A percentile compares a stretch with the other conserved stretches of the same genome.
phyloP scores from a whole-genome alignment of 2,888 invertebrate genomes.

The Baccha elongata region DNA sequence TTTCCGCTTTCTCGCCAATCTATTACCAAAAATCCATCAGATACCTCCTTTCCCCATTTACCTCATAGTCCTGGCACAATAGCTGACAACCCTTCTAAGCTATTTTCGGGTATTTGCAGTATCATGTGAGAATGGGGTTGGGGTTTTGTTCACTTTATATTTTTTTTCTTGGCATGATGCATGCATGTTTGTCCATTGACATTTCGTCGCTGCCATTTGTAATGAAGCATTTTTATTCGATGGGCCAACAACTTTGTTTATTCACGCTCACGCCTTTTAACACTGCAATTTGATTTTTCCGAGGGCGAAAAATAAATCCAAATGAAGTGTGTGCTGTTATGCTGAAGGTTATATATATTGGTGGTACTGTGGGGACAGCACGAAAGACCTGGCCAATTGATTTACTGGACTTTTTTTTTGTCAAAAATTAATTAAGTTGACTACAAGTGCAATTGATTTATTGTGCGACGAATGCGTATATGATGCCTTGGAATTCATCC shows the following conservation, averaged over 20 bases:
- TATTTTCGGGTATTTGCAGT: slow-evolving; percentile 48
- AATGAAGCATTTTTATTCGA: slow-evolving; percentile 60
- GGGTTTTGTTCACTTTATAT: neutral
- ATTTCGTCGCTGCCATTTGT: slow-evolving; percentile 62
- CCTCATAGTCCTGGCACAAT: no score
- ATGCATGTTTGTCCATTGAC: slow-evolving; percentile 65
- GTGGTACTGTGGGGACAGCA: slow-evolving; percentile 9
- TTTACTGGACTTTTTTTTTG: slow-evolving; percentile 81
- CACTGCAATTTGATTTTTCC: slow-evolving; percentile 44
- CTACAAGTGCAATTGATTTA: slow-evolving; percentile 83
- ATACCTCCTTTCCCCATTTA: slow-evolving; percentile 4
- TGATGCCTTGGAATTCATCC: slow-evolving; percentile 67
- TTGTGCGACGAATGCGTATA: slow-evolving; percentile 74
- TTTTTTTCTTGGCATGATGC: slow-evolving; percentile 51
- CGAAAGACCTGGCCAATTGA: slow-evolving; percentile 78
- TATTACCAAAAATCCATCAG: slow-evolving; percentile 60
- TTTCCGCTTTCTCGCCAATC: slow-evolving; percentile 67
- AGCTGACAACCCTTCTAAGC: slow-evolving; percentile 61
- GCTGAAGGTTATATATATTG: no score
- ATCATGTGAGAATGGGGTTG: slow-evolving; percentile 35
- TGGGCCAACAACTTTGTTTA: slow-evolving; percentile 57
- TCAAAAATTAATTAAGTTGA: slow-evolving; percentile 83
- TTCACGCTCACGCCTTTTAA: slow-evolving; percentile 61
- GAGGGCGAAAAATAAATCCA: slow-evolving; percentile 20
- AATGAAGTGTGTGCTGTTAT: slow-evolving; percentile 3